Percentiles rank a stretch among this genome's conserved stretches.
phyloP scores from a whole-genome alignment of 2,888 invertebrate species.

The Drosophila colorata region DNA sequence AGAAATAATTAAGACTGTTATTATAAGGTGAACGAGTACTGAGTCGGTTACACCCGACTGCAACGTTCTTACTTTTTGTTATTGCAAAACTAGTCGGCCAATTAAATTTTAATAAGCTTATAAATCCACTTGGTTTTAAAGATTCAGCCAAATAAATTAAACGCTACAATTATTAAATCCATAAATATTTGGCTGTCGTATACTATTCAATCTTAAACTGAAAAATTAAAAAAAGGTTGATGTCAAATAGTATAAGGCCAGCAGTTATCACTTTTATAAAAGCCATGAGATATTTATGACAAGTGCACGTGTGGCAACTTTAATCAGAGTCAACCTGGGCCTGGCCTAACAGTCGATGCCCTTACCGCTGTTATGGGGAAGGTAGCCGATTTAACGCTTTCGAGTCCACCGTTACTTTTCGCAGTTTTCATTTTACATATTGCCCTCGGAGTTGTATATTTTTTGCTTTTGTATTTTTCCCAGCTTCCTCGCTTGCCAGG shows the following conservation, averaged over 20 bases:
- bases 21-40: too few species aligned
- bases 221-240: background rate
- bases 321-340: constrained; percentile 42
- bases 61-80: constrained; percentile 1
- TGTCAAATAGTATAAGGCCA: background rate
- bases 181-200: background rate
- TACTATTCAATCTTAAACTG: background rate
- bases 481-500: constrained; percentile 56
- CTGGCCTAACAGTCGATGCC: constrained; percentile 44
- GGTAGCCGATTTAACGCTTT: constrained; percentile 53
- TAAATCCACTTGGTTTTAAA: too few species aligned
- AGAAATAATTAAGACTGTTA: too few species aligned
- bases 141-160: too few species aligned
- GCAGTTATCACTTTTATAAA: constrained; percentile 18
- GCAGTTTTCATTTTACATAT: constrained; percentile 77
- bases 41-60: too few species aligned
- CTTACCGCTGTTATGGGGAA: constrained; percentile 32
- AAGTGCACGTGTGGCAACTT: constrained; percentile 38
- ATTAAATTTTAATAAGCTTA: constrained; percentile 2
- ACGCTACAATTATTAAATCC: too few species aligned
- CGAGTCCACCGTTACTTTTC: constrained; percentile 43
- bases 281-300: background rate
- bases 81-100: constrained; percentile 12
- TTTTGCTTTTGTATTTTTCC: constrained; percentile 63
- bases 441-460: constrained; percentile 76